phyloP scores from a whole-genome alignment of 2,113 vertebrate genomes.

The Asarcornis scutulata region DNA sequence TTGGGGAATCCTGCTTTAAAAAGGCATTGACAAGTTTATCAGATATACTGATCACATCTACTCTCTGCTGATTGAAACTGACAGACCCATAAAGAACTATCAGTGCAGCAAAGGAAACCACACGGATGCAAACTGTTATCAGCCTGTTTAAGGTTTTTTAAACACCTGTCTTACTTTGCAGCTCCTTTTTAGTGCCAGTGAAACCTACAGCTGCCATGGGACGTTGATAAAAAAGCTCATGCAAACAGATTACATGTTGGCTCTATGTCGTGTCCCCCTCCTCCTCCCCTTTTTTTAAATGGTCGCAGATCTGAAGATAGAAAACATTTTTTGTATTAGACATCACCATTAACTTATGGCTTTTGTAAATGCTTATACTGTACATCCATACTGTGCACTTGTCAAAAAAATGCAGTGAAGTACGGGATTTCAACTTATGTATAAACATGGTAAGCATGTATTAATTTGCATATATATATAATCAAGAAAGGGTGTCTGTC shows the following conservation, averaged over 20 bases:
- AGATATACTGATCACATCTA: slow-evolving; percentile 79
- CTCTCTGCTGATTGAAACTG: slow-evolving; percentile 76
- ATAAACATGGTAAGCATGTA: slow-evolving; percentile 15
- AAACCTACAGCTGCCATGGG: slow-evolving; percentile 6
- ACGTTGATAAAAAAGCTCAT: neutral
- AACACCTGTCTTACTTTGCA: slow-evolving; percentile 56
- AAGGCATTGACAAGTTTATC: slow-evolving; percentile 84
- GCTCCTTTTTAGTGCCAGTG: neutral
- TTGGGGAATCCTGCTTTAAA: slow-evolving; percentile 75
- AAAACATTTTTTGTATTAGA: neutral
- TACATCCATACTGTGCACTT: neutral
- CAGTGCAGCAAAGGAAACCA: slow-evolving; percentile 56
- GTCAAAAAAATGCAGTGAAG: slow-evolving; percentile 25
- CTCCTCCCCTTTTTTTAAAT: neutral
- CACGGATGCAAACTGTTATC: slow-evolving; percentile 67
- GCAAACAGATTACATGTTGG: neutral
- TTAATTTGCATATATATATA: slow-evolving; percentile 51
- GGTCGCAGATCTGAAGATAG: neutral
- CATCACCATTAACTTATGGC: neutral
- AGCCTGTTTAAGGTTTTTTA: slow-evolving; percentile 56
- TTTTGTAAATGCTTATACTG: neutral
- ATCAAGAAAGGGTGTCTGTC: slow-evolving; percentile 6
- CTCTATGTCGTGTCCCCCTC: neutral
- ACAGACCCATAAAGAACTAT: slow-evolving; percentile 77
- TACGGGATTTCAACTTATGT: slow-evolving; percentile 13